phyloP scores from a whole-genome alignment of 2,888 invertebrate species.

The Lamproptera curius region DNA sequence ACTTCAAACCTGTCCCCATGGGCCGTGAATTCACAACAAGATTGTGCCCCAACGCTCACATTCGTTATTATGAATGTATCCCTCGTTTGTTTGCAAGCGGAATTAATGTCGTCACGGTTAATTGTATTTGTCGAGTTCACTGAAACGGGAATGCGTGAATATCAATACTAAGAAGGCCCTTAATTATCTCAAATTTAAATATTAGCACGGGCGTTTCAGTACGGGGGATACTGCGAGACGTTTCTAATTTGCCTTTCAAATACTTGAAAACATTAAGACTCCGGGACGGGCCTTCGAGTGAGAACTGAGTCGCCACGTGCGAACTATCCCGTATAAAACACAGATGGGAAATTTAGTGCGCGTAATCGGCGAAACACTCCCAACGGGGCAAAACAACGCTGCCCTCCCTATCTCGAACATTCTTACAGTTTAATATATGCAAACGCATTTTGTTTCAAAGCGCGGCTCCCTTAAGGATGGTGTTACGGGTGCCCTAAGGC shows the following conservation, averaged over 20 bases:
- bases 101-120: slow-evolving; percentile 51
- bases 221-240: slow-evolving; percentile 54
- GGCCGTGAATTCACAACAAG: slow-evolving; percentile 47
- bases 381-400: slow-evolving; percentile 58
- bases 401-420: slow-evolving; percentile 73
- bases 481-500: slow-evolving; percentile 66
- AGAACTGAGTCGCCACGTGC: slow-evolving; percentile 70
- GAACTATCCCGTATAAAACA: slow-evolving; percentile 67
- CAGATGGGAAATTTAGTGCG: slow-evolving; percentile 67
- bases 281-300: slow-evolving; percentile 64
- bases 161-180: slow-evolving; percentile 26
- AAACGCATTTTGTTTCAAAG: slow-evolving; percentile 79
- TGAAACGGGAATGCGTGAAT: slow-evolving; percentile 31
- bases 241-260: slow-evolving; percentile 74
- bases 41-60: slow-evolving; percentile 46
- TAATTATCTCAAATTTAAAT: slow-evolving; percentile 58
- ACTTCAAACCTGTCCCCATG: slow-evolving; percentile 37
- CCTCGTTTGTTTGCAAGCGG: slow-evolving; percentile 47
- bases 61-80: slow-evolving; percentile 33
- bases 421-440: slow-evolving; percentile 78
- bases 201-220: slow-evolving; percentile 43
- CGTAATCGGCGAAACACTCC: slow-evolving; percentile 75
- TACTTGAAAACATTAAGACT: slow-evolving; percentile 68
- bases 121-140: slow-evolving; percentile 50
- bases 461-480: slow-evolving; percentile 69